Evolutionary conservation across 2,797 vertebrate genomes (phyloP).

Genomic region (Scolopax bukidnonensis): DNA sequence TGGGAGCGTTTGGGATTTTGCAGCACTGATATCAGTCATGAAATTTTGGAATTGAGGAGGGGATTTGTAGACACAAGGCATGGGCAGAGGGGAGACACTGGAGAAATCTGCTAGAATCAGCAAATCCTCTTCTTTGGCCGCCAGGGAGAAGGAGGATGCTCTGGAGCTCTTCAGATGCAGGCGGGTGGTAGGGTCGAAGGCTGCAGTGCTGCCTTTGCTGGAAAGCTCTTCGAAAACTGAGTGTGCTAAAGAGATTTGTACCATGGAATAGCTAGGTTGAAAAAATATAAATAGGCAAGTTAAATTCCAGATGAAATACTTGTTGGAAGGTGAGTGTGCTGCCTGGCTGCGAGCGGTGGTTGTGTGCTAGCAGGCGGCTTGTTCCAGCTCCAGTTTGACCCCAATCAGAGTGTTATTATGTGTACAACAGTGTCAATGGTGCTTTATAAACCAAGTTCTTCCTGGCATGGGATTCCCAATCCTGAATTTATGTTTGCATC

Average conservation of each 20-base stretch:
- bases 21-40: neutral
- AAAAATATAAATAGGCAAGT: neutral
- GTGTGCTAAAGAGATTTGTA: neutral
- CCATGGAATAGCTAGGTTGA: neutral
- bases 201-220: neutral
- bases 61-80: neutral
- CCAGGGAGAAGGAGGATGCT: neutral
- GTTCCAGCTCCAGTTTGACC: neutral
- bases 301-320: neutral
- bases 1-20: neutral
- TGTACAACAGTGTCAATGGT: neutral
- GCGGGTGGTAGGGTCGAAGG: neutral
- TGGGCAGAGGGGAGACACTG: neutral
- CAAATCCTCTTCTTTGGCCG: neutral
- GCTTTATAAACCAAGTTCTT: neutral
- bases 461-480: neutral
- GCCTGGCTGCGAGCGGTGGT: fast-evolving
- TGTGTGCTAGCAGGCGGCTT: neutral
- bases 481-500: neutral
- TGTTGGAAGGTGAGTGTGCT: neutral
- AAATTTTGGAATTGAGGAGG: neutral
- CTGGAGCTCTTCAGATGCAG: neutral
- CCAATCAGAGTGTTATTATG: neutral
- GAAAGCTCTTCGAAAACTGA: neutral
- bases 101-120: neutral